Base-by-base conservation (phyloP, 2,888 invertebrate species). In the Syrphus vitripennis region DNA sequence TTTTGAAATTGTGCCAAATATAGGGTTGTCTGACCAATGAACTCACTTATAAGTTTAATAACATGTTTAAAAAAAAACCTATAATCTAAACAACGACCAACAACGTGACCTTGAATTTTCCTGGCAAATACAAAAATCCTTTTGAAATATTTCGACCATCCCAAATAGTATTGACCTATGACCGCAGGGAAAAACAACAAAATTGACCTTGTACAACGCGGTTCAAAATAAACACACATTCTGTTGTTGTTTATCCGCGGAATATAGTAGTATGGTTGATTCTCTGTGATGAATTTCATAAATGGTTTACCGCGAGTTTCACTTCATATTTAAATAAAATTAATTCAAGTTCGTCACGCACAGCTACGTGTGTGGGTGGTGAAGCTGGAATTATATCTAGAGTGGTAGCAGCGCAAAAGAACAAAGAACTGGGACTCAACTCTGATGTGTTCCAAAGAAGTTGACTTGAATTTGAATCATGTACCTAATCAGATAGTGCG, bases 291-390 rank as follows among this genome's bases (percentile, higher is more conserved):
- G 26, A 10, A 63, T 77, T 48, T 45, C 55, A 40, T 40, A 78
- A 72, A 72, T 45, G 53, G 67, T 61, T 61, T 72, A 26, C 78
- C 19, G 55, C 26, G 61, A 74, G 21, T 37, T 40, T 26, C 21
- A 34, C 12, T 31, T 59, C n/a, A 16, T 31, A 16, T 14, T 2
- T 24, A 12, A 9, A 12, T 16, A 67, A 53, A 69, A 83, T 80
- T 76, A 42, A 84, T 84, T 80, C n/a, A 80, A 59, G 59, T 71
- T 76, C 45, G 53, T 84, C 80, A 84, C 83, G 83, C 80, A 80
- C 70, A 34, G 29, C 48, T 75, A 79, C 75, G 74, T 83, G 55
- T 40, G 26, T 31, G 34, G 1, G 53, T 65, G 21, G 34, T 48
- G 48, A 63, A 40, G 26, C 55, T 77, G 53, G 19, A 26, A 45